Conservation (phyloP, 2,113 vertebrate genomes). For the Mionectes macconnelli region DNA sequence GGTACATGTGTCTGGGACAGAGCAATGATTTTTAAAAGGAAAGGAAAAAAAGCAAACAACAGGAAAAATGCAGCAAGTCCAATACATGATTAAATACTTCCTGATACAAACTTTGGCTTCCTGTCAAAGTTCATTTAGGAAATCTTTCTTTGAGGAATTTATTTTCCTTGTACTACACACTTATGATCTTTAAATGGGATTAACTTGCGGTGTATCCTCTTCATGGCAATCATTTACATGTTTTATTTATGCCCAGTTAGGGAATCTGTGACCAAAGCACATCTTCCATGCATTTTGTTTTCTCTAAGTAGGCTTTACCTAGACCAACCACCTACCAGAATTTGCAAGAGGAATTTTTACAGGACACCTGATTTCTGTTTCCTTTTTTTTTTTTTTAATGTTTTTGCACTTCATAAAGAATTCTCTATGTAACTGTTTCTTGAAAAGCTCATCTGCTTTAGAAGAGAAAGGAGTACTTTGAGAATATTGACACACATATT, state of each 20-base stretch:
- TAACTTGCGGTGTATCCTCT: background rate
- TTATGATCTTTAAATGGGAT: slow-evolving; percentile 8
- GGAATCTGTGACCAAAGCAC: background rate
- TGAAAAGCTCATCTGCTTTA: background rate
- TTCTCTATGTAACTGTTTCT: background rate
- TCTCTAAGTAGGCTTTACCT: background rate
- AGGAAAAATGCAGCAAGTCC: background rate
- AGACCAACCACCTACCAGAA: background rate
- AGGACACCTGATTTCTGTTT: background rate
- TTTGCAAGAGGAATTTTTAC: background rate
- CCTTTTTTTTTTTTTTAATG: background rate
- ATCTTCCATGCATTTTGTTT: background rate
- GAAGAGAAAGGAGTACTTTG: background rate
- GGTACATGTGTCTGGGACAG: background rate
- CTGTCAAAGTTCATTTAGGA: slow-evolving; percentile 19
- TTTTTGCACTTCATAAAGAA: background rate
- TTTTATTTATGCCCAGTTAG: background rate
- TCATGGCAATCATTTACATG: background rate
- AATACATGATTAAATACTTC: background rate
- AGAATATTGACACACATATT: background rate
- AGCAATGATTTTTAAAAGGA: background rate
- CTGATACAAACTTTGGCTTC: background rate
- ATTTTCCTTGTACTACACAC: background rate
- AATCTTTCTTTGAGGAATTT: slow-evolving; percentile 20
- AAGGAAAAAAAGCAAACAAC: background rate